phyloP scores from a whole-genome alignment of 2,888 invertebrate species.

The Tetragnatha montana region DNA sequence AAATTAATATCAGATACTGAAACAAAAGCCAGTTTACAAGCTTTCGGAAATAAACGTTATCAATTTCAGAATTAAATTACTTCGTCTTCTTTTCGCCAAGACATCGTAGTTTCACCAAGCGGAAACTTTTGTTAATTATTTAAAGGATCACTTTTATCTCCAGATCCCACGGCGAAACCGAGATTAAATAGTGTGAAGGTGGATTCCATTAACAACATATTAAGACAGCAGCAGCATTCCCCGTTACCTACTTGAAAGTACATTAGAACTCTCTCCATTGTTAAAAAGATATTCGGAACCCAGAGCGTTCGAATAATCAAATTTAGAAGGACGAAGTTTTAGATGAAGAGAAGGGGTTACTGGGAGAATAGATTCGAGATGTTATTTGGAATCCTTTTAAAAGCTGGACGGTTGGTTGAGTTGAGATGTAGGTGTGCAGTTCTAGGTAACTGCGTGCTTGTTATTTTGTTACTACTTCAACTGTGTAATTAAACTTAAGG shows the following conservation, averaged over 20 bases:
- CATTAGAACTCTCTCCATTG: constrained; percentile 5
- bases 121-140: constrained; percentile 25
- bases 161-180: not conserved
- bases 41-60: no score
- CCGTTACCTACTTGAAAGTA: not conserved
- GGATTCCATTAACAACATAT: constrained; percentile 15
- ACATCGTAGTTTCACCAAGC: constrained; percentile 5
- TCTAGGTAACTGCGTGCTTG: no score
- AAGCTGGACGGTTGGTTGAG: not conserved
- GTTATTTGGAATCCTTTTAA: not conserved
- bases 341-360: not conserved
- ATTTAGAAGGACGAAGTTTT: not conserved
- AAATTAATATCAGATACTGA: no score
- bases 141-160: constrained; percentile 40
- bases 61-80: not conserved
- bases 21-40: no score
- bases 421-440: not conserved
- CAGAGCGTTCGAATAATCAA: constrained; percentile 32
- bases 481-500: no score
- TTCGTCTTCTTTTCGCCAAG: not conserved
- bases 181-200: not conserved
- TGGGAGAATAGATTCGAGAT: not conserved
- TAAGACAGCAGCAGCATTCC: constrained; percentile 3
- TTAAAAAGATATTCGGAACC: constrained; percentile 13
- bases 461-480: no score